Percentiles rank a stretch among this genome's conserved stretches.
Evolutionary conservation across 2,113 vertebrate genomes (phyloP).

Genomic region (Atherinomorus stipes): DNA sequence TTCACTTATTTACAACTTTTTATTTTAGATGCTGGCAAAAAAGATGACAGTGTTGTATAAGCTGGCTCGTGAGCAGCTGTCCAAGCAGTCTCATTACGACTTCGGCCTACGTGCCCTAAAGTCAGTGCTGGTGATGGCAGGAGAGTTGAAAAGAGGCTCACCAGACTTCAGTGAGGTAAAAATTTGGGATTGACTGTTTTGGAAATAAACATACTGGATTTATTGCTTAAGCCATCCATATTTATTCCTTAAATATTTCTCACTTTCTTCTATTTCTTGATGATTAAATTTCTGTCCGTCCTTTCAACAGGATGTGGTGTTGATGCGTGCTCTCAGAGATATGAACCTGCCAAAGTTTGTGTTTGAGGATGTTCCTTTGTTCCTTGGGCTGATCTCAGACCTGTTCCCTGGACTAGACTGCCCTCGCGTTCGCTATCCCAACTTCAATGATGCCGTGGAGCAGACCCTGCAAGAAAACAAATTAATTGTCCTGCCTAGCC

Average conservation of each 20-base stretch:
- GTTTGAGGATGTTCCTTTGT: slow-evolving; percentile 96
- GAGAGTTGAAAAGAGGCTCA: slow-evolving; percentile 94
- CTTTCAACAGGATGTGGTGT: slow-evolving; percentile 89
- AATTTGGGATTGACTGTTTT: not conserved
- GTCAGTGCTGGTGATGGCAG: slow-evolving; percentile 96
- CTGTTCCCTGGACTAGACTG: slow-evolving; percentile 95
- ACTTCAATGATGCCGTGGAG: slow-evolving; percentile 92
- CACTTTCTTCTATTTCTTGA: not conserved
- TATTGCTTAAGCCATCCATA: not conserved
- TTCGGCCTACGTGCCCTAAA: slow-evolving; percentile 96
- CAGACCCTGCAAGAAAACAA: slow-evolving; percentile 84
- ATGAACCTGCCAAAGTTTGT: slow-evolving; percentile 99
- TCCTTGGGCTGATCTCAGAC: slow-evolving; percentile 94
- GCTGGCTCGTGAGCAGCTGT: slow-evolving; percentile 92
- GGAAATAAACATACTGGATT: not conserved
- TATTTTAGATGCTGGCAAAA: slow-evolving; percentile 89
- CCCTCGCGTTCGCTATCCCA: slow-evolving; percentile 91
- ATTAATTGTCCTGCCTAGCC: slow-evolving; percentile 86
- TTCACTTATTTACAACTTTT: slow-evolving; percentile 1
- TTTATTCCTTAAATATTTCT: not conserved
- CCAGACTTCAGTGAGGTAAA: slow-evolving; percentile 90
- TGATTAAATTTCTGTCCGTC: not conserved
- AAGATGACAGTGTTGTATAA: slow-evolving; percentile 99
- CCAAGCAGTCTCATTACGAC: slow-evolving; percentile 97
- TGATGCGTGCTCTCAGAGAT: slow-evolving; percentile 96